Evolutionary conservation across 2,797 vertebrate genomes (phyloP).

Genomic region (Poeciliopsis turneri): DNA sequence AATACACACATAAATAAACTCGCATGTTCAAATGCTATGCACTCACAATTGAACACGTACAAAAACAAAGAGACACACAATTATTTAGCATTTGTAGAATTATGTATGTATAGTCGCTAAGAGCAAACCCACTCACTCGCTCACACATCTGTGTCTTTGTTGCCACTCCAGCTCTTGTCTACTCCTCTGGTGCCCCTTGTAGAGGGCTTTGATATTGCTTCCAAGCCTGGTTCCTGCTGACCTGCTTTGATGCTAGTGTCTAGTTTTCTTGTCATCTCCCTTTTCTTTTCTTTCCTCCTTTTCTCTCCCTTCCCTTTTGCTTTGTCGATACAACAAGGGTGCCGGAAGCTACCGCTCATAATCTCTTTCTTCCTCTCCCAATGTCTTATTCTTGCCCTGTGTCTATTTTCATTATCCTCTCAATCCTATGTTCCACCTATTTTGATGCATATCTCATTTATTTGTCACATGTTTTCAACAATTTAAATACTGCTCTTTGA

Average conservation of each 20-base stretch:
- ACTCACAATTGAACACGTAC: conserved; percentile 8
- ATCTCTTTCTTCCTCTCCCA: conserved; percentile 53
- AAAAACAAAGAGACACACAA: conserved; percentile 24
- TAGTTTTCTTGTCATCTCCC: conserved; percentile 67
- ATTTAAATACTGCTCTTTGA: not conserved
- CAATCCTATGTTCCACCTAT: conserved; percentile 16
- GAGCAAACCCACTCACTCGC: conserved; percentile 12
- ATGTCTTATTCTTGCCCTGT: conserved; percentile 42
- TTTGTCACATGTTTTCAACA: not conserved
- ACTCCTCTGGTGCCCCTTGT: conserved; percentile 67
- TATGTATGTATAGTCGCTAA: conserved; percentile 25
- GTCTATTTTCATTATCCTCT: conserved; percentile 35
- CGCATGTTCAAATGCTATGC: conserved; percentile 22
- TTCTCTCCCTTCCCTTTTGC: conserved; percentile 32
- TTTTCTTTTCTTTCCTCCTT: conserved; percentile 24
- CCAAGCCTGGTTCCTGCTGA: conserved; percentile 74
- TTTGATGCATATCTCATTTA: conserved; percentile 29
- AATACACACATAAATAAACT: conserved; percentile 2
- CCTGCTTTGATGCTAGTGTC: conserved; percentile 73
- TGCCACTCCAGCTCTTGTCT: conserved; percentile 60
- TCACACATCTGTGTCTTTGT: conserved; percentile 47
- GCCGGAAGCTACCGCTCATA: conserved; percentile 50
- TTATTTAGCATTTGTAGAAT: conserved; percentile 33
- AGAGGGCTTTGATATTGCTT: conserved; percentile 71
- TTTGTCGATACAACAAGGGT: conserved; percentile 41